Base-by-base conservation (phyloP, 2,888 invertebrate genomes). In the Phyto melanocephala region DNA sequence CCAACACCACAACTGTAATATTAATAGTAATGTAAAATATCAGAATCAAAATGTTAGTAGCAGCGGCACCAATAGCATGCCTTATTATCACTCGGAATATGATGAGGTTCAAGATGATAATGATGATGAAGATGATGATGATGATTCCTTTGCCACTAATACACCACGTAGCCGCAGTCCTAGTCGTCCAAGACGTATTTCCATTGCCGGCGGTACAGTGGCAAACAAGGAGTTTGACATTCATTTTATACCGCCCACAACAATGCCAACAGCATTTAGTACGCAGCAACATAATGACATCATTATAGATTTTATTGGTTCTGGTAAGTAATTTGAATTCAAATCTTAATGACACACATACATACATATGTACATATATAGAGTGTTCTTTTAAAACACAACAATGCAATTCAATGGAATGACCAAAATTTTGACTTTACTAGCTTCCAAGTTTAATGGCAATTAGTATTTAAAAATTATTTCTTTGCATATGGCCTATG, bases 221-320 rank as follows among this genome's bases (percentile, higher is more conserved):
- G 83, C 74, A 75, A 85, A 84, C 22, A 86, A 87, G 80, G 87
- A 86, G 67, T 85, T 87, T 42, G 88, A 88, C 77, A 86, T 88
- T 75, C 86, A 87, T 81, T 89, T 87, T 86, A 86, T 88, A 85
- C 86, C 88, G 79, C 89, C 89, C 90, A 92, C 86, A 52, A 92
- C 85, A 50, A 84, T 86, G 83, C 85, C 87, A 78, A 84, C 85
- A 67, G 87, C 86, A 84, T 85, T 87, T 90, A 92, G 86, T 92
- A 92, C 89, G 65, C 84, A 87, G 72, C 87, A 87, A 76, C 93
- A 93, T 88, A 93, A 93, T 87, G 93, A 93, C 86, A 93, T 93
- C 86, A 93, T 94, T 86, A 93, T 94, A 79, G 92, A 92, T 85
- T 94, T 93, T 87, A 93, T 94, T 87, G 93, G 93, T 86, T 91